Evolutionary conservation across 2,797 vertebrate genomes (phyloP), one percentile per base, ranked within the genome.

Genomic region (Pelobates cultripes): DNA sequence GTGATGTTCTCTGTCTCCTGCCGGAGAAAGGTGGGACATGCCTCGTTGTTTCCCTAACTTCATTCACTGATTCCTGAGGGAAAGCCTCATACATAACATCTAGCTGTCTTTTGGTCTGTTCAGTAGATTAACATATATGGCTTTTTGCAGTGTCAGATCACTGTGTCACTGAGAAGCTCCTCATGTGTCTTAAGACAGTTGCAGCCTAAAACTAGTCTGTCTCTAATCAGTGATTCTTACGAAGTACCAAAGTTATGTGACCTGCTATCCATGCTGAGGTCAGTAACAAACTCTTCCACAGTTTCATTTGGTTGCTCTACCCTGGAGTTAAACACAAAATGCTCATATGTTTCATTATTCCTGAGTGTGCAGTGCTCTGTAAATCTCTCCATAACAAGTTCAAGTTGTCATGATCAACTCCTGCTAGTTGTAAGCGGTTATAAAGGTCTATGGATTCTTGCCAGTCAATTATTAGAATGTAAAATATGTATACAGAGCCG

Each of bases 221-320:
- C 61, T 17, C 61, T 17, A 14, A 64, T 17, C 4, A 60, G 14
- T 13, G 2, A 64, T 64, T 64, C 61, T 17, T 64, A n/a, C 61
- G 28, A n/a, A 64, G 61, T 4, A 9, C 61, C 61, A 64, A 13
- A 28, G 61, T 64, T 64, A 64, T n/a, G 28, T 17, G 61, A 64
- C 61, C 17, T 64, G 61, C 61, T 17, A 2, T 64, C 28, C 14
- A 64, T 5, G 17, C 15, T 64, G 61, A 64, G 61, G 61, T 64
- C 61, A 64, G 15, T 64, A n/a, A 64, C 61, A 64, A 17, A 64
- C 9, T 64, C 61, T n/a, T 64, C 61, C 61, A 64, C 61, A 5
- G 61, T 28, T 10, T 64, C 61, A 64, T 64, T 9, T 64, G 61
- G 61, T 64, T 5, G 17, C 61, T 17, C 15, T n/a, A 64, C 61